Percentiles rank a stretch among this genome's conserved stretches.
Conservation (phyloP, 2,113 vertebrate genomes). For the Pseudorasbora parva region DNA sequence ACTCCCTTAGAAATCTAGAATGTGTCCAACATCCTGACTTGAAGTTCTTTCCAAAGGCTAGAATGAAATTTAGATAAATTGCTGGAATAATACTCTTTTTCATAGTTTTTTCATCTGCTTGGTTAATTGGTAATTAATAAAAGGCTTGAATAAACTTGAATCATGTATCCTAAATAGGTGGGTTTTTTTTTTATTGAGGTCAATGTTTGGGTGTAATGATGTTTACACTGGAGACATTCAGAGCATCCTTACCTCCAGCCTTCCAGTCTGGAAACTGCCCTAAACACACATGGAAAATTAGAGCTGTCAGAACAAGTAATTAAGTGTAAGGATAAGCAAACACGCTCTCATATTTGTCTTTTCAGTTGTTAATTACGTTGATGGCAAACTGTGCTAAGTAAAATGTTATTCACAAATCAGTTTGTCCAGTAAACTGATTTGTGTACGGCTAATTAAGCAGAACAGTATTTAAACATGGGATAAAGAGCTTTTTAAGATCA, state of each 20-base stretch:
- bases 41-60: background rate
- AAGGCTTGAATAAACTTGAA: conserved; percentile 7
- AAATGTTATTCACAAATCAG: background rate
- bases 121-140: conserved; percentile 17
- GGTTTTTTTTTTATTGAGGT: conserved; percentile 52
- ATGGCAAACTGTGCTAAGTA: background rate
- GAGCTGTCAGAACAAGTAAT: conserved; percentile 13
- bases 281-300: conserved; percentile 11
- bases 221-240: conserved; percentile 1
- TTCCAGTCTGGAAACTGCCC: background rate
- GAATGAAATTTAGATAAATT: conserved; percentile 10
- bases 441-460: background rate
- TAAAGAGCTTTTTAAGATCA: too few species aligned
- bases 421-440: background rate
- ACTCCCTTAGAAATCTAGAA: background rate
- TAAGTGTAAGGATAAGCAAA: conserved; percentile 24
- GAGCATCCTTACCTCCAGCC: background rate
- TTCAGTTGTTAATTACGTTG: background rate
- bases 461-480: background rate
- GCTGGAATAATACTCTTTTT: conserved; percentile 7
- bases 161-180: conserved; percentile 20
- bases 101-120: conserved; percentile 31
- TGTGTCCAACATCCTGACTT: background rate
- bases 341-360: background rate
- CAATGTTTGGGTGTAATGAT: conserved; percentile 16